These are phyloP conservation scores for Megaustenia siamemsis DNA, from an alignment of 2,888 invertebrate genomes.

Conservation along the genomic window DNA sequence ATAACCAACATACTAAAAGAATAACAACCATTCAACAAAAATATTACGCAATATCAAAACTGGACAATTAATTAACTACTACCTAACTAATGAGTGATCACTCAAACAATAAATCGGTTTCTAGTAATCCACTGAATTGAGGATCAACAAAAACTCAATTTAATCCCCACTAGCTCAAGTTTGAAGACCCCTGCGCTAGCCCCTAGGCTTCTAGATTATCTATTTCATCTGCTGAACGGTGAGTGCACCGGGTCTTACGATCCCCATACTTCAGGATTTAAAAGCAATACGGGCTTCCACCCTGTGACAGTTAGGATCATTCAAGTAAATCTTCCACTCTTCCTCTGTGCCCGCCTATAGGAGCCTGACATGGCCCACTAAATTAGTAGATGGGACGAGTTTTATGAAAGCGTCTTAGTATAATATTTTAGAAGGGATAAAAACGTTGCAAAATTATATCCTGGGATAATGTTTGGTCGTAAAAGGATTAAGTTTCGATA, in stretches of 20 bases:
- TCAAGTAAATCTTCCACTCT: neutral
- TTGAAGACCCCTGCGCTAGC: no score
- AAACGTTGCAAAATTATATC: neutral
- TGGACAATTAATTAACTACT: no score
- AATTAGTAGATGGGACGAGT: neutral
- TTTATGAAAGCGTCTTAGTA: neutral
- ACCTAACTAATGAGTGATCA: no score
- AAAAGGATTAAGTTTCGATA: no score
- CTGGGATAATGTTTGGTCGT: neutral
- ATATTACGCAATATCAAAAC: no score
- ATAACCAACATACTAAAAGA: no score
- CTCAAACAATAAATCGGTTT: no score
- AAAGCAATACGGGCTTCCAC: neutral
- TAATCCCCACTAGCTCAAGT: neutral
- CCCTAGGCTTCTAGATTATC: neutral
- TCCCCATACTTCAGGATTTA: constrained; percentile 2
- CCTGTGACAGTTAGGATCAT: neutral
- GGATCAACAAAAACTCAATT: no score
- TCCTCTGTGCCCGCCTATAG: neutral
- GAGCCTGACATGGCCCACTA: neutral
- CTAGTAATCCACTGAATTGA: no score
- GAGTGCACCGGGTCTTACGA: neutral
- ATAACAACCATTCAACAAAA: no score
- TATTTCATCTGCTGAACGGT: no score
- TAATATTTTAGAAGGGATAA: neutral